These are phyloP conservation scores for Stegastes partitus DNA, from an alignment of 2,113 vertebrate species.

Conservation along the genomic window DNA sequence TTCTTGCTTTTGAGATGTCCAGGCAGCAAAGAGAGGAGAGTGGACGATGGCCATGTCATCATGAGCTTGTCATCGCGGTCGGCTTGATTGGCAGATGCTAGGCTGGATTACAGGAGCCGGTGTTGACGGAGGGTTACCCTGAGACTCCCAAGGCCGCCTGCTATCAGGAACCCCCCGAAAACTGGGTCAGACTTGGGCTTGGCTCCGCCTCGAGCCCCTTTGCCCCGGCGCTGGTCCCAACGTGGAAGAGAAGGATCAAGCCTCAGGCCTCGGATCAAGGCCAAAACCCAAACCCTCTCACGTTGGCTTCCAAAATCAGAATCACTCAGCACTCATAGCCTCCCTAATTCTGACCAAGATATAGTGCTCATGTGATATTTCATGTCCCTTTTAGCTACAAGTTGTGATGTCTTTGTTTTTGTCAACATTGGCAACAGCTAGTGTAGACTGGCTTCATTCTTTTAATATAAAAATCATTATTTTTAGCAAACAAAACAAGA, in stretches of 20 bases:
- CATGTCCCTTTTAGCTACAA: background rate
- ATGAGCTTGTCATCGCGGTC: constrained; percentile 70
- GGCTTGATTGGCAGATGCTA: constrained; percentile 82
- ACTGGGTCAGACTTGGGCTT: constrained; percentile 76
- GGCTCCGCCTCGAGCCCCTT: constrained; percentile 57
- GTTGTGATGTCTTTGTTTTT: background rate
- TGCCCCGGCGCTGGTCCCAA: constrained; percentile 51
- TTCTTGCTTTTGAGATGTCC: constrained; percentile 72
- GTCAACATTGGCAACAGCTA: background rate
- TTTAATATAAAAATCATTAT: background rate
- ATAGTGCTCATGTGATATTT: background rate
- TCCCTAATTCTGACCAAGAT: background rate
- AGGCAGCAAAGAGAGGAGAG: constrained; percentile 65
- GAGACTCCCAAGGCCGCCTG: constrained; percentile 58
- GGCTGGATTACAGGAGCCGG: constrained; percentile 73
- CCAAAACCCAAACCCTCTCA: constrained; percentile 32
- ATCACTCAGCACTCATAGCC: background rate
- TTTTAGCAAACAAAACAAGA: too few species aligned
- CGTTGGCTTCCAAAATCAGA: constrained; percentile 20
- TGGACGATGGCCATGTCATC: constrained; percentile 74
- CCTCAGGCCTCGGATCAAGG: constrained; percentile 62
- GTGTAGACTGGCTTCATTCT: background rate
- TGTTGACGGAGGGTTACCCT: constrained; percentile 77
- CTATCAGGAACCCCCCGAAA: constrained; percentile 66
- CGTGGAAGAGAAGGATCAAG: constrained; percentile 52